Conservation (phyloP, 2,113 vertebrate species). For the Syngnathoides biaculeatus region DNA sequence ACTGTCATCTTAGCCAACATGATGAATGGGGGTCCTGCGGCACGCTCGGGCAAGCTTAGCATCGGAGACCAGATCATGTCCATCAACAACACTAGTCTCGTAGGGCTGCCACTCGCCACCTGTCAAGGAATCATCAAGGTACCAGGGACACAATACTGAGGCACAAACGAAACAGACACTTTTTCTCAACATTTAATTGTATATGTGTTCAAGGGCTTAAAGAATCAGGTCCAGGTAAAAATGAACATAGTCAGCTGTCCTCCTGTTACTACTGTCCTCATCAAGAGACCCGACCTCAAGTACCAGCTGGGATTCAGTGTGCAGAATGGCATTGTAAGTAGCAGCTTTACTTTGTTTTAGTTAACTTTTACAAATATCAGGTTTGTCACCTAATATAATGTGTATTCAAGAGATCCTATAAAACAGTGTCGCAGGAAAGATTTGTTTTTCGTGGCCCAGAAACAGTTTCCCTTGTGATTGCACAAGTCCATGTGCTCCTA, state of each 20-base stretch:
- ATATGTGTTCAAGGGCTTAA: constrained; percentile 81
- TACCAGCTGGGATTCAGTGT: constrained; percentile 99
- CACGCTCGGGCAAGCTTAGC: constrained; percentile 95
- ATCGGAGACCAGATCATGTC: constrained; percentile 99
- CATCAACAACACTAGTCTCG: constrained; percentile 96
- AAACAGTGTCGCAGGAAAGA: not conserved
- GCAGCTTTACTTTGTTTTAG: not conserved
- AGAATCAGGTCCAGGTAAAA: constrained; percentile 95
- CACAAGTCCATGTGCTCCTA: not conserved
- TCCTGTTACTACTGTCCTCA: constrained; percentile 96
- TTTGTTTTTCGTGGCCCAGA: not conserved
- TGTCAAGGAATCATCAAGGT: constrained; percentile 89
- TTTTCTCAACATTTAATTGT: not conserved
- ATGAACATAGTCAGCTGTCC: constrained; percentile 98
- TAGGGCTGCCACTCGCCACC: constrained; percentile 94
- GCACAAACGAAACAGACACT: not conserved
- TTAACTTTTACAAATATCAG: not conserved
- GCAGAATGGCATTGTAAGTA: constrained; percentile 97
- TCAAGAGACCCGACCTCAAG: constrained; percentile 96
- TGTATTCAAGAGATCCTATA: not conserved
- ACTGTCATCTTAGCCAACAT: constrained; percentile 98
- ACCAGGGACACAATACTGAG: not conserved
- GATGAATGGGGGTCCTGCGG: constrained; percentile 95
- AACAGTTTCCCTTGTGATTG: not conserved
- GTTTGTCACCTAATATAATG: not conserved